These are phyloP conservation scores for Polypedilum pembai DNA, from an alignment of 1,140 invertebrate species.

Conservation along the genomic window DNA sequence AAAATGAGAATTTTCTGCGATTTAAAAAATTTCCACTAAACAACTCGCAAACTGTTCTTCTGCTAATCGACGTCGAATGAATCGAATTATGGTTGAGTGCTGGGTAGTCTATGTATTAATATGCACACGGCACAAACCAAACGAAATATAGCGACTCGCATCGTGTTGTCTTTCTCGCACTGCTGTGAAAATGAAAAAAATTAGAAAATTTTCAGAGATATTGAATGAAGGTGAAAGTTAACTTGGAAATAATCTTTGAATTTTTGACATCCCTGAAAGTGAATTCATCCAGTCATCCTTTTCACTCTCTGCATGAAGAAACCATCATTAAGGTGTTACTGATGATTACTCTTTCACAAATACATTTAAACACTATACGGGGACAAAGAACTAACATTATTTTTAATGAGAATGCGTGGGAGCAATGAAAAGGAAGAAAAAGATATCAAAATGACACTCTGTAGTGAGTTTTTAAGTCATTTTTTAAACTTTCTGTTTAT, in stretches of 20 bases:
- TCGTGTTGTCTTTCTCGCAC: too few species aligned
- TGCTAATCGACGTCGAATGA: slow-evolving; percentile 42
- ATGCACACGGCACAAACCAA: slow-evolving; percentile 28
- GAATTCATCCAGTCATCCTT: not conserved
- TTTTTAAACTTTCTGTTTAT: too few species aligned
- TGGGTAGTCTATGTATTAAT: slow-evolving; percentile 41
- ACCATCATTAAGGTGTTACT: too few species aligned
- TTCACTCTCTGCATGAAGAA: not conserved
- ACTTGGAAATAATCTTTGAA: not conserved
- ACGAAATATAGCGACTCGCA: too few species aligned
- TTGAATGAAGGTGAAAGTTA: not conserved
- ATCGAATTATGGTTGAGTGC: slow-evolving; percentile 42
- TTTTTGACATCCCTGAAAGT: not conserved
- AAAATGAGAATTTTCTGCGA: not conserved
- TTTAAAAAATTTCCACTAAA: slow-evolving; percentile 16
- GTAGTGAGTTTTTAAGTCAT: too few species aligned
- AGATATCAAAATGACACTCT: too few species aligned
- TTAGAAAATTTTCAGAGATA: not conserved
- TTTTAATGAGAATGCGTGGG: too few species aligned
- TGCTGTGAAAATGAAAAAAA: too few species aligned
- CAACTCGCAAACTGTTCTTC: slow-evolving; percentile 30
- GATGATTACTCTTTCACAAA: too few species aligned
- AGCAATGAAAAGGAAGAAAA: too few species aligned
- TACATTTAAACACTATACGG: too few species aligned
- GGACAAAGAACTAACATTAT: too few species aligned